Evolutionary conservation across 2,888 invertebrate species (phyloP), one percentile per base, ranked within the genome.

Genomic region (Prosapia bicincta): DNA sequence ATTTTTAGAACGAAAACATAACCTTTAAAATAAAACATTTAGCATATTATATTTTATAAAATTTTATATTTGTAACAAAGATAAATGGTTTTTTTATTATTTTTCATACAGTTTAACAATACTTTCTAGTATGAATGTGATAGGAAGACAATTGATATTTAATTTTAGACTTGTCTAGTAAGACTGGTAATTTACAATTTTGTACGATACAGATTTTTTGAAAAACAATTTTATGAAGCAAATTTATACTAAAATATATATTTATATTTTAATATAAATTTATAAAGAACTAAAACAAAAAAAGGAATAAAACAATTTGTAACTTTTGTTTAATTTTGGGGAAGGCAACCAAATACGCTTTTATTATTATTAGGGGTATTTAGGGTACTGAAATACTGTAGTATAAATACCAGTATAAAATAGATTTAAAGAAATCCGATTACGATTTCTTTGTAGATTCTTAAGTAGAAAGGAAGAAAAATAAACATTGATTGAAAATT

Each of bases 261-360:
- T 38, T 38, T 15, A 13, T 13, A 38, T 38, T 7, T 38, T 38
- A 28, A 38, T 38, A 38, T 38, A 13, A 13, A 13, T 7, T 6
- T 38, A 2, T 38, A 38, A 30, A 38, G 13, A 38, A 38, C 2
- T 13, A 15, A 7, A n/a, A n/a, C n/a, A n/a, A n/a, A n/a, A n/a
- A n/a, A n/a, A n/a, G n/a, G n/a, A n/a, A n/a, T 54, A 54, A 54
- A 54, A 54, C 54, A 54, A 20, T 54, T 54, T 54, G 9, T 38
- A 13, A 38, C 15, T 10, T 15, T 38, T 38, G n/a, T 54, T 54
- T 54, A 2, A 54, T 54, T 66, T 66, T 88, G 89, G 90, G 90
- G 89, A 90, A 90, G 89, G 90, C 90, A 89, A 89, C 89, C 88
- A 88, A 89, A 88, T 90, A 90, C 90, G 90, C 90, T 90, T 90